Base-by-base conservation (phyloP, 2,113 vertebrate genomes). In the Toxotes chatareus region DNA sequence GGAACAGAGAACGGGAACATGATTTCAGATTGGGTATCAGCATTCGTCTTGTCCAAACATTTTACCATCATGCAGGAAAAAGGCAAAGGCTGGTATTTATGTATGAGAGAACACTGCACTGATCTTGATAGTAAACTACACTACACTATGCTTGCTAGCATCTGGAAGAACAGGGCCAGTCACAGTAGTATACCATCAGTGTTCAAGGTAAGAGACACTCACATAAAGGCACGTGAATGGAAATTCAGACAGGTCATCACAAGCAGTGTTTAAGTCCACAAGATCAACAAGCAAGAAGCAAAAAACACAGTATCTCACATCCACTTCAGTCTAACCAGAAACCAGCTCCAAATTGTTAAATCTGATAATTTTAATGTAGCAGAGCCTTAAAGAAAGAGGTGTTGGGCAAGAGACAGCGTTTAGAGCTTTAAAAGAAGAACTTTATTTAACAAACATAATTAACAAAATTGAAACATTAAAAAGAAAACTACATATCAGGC, bases 71-170 rank as follows among this genome's bases (percentile, higher is more conserved):
- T 65, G 56, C 12, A 59, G 34, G 40, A n/a, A 13, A 64, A 81
- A 65, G 32, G 70, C 4, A 8, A 27, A 42, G 72, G 56, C 57
- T 64, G 31, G 49, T 77, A 44, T 84, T 49, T 74, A 77, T 74
- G 64, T 44, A 70, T 44, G 27, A 62, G 55, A 61, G 46, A 56
- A 23, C 31, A 42, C n/a, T 0, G 0, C 14, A 70, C 60, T 70
- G 67, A 76, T 80, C 40, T 80, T 59, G 55, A 74, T 17, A 21
- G 14, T 32, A 65, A 82, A 70, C 59, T 23, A 66, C 53, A 27
- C 27, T 1, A 27, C 27, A 27, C 27, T n/a, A n/a, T n/a, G n/a
- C n/a, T n/a, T n/a, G n/a, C n/a, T n/a, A n/a, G n/a, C n/a, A n/a
- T n/a, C 49, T 46, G 79, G 34, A 9, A 57, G 32, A 59, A 59